Evolutionary conservation across 2,797 vertebrate species (phyloP).

Genomic region (Gorsachius magnificus): DNA sequence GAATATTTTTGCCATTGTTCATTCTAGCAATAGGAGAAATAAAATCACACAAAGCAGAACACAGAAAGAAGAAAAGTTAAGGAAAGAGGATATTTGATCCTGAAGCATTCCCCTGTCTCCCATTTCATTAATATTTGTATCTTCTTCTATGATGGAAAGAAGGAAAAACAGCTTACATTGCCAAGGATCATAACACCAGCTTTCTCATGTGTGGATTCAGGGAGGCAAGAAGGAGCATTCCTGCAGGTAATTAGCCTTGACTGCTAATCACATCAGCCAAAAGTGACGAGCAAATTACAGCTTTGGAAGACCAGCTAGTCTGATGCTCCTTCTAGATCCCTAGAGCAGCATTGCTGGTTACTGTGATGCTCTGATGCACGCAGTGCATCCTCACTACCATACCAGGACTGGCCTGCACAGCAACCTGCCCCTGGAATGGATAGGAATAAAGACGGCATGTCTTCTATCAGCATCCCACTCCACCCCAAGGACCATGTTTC

Average conservation of each 20-base stretch:
- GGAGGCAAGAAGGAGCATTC: slow-evolving; percentile 15
- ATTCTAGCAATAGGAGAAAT: not conserved
- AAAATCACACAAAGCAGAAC: not conserved
- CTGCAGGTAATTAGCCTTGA: slow-evolving; percentile 50
- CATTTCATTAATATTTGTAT: not conserved
- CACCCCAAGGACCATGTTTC: not conserved
- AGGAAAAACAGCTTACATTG: not conserved
- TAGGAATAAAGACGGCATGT: not conserved
- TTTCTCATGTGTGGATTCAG: not conserved
- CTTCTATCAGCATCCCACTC: not conserved
- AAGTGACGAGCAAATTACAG: slow-evolving; percentile 56
- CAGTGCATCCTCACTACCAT: not conserved
- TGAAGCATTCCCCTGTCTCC: not conserved
- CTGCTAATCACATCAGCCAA: slow-evolving; percentile 56
- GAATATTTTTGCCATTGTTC: not conserved
- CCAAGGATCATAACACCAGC: not conserved
- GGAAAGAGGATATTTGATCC: not conserved
- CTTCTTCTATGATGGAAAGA: not conserved
- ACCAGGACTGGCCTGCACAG: not conserved
- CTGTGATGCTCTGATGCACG: not conserved
- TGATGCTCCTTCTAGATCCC: not conserved
- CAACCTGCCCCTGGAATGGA: not conserved
- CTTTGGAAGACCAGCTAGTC: not conserved
- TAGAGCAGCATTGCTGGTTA: slow-evolving; percentile 15
- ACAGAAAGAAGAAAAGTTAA: not conserved